Conservation (phyloP, 1,140 invertebrate species). For the Chrysomallon squamiferum region DNA sequence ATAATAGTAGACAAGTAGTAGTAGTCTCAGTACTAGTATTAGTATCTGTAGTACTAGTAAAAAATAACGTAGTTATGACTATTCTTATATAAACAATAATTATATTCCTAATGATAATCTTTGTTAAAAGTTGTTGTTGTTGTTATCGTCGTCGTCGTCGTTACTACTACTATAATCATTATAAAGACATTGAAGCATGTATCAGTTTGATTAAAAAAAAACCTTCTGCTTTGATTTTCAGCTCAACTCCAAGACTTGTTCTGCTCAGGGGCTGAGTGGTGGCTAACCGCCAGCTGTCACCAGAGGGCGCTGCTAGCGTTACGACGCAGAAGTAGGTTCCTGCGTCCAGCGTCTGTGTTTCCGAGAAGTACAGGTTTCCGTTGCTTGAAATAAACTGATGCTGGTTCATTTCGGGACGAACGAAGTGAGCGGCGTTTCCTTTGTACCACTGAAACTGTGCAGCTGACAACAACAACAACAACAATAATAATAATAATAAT, state of each 20-base stretch:
- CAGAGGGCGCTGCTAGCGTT: conserved; percentile 14
- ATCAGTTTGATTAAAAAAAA: no score
- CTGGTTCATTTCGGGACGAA: conserved; percentile 7
- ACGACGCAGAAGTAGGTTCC: conserved; percentile 28
- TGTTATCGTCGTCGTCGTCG: no score
- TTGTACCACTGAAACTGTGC: conserved; percentile 25
- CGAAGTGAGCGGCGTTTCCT: conserved; percentile 5
- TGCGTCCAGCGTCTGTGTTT: conserved; percentile 20
- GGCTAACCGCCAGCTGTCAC: neutral
- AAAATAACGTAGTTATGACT: no score
- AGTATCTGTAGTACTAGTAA: no score
- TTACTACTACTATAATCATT: no score
- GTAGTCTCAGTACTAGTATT: no score
- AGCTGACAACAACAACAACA: conserved; percentile 19
- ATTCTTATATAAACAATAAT: no score
- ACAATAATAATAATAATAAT: no score
- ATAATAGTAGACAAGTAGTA: no score
- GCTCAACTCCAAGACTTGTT: conserved; percentile 25
- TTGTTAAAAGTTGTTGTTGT: no score
- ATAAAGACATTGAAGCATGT: no score
- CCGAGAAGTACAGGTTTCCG: conserved; percentile 35
- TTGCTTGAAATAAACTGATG: conserved; percentile 32
- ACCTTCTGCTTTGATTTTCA: conserved; percentile 18
- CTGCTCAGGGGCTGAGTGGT: conserved; percentile 21
- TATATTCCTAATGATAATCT: no score